Evolutionary conservation across 2,888 invertebrate genomes (phyloP).

Genomic region (Smittia aterrima): DNA sequence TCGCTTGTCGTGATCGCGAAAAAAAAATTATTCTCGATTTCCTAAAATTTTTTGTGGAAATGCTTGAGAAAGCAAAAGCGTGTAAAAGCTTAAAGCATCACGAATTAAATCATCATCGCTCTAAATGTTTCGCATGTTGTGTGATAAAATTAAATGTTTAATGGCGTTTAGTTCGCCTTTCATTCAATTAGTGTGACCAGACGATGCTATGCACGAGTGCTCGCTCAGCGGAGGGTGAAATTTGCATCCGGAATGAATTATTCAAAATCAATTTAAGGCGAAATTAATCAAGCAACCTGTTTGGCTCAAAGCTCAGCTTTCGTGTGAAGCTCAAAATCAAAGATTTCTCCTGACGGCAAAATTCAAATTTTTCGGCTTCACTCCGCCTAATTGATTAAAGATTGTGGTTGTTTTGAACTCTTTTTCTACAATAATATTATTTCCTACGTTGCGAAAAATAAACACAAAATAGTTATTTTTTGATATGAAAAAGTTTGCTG

Average conservation of each 20-base stretch:
- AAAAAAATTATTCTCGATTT: not conserved
- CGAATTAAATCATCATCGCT: not conserved
- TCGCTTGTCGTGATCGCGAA: not conserved
- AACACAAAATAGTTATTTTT: conserved; percentile 5
- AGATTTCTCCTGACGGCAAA: not conserved
- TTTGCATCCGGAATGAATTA: too few species aligned
- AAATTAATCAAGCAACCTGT: too few species aligned
- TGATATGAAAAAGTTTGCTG: not conserved
- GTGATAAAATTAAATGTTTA: not conserved
- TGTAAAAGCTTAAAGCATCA: not conserved
- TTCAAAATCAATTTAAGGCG: too few species aligned
- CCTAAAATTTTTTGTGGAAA: not conserved
- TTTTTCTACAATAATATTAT: not conserved
- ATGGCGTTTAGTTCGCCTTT: not conserved
- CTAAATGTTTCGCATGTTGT: not conserved
- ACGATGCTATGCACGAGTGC: too few species aligned
- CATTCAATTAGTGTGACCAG: not conserved
- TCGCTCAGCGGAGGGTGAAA: too few species aligned
- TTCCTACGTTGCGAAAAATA: not conserved
- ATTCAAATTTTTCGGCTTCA: not conserved
- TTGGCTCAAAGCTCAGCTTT: too few species aligned
- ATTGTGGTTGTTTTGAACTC: not conserved
- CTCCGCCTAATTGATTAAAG: conserved; percentile 8
- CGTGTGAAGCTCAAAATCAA: not conserved
- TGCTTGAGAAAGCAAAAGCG: not conserved